Percentiles rank a stretch among this genome's conserved stretches.
These are phyloP conservation scores for Elaphurus davidianus DNA, from an alignment of 2,113 vertebrate genomes.

Conservation along the genomic window DNA sequence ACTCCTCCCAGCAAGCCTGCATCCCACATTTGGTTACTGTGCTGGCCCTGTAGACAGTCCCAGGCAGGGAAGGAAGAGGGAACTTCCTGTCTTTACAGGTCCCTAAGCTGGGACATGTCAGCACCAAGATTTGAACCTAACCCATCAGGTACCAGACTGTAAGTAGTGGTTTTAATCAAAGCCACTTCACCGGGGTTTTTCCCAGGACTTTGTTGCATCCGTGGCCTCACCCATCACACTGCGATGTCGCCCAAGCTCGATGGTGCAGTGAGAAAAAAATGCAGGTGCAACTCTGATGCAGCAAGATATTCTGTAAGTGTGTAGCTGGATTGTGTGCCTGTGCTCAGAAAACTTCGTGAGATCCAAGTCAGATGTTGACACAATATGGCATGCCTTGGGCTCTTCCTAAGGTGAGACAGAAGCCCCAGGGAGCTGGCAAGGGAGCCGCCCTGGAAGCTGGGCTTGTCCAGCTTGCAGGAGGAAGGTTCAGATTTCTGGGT, in stretches of 20 bases:
- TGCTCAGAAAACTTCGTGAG: not conserved
- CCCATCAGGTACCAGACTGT: rapidly evolving
- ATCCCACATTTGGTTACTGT: rapidly evolving
- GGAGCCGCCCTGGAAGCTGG: not conserved
- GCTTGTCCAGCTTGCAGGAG: rapidly evolving
- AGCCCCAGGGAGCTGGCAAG: rapidly evolving
- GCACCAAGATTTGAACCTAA: not conserved
- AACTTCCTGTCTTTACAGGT: no score
- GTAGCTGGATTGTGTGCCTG: rapidly evolving
- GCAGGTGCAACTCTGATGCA: rapidly evolving
- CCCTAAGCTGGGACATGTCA: not conserved
- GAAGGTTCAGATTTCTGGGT: not conserved
- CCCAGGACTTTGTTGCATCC: no score
- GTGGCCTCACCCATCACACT: rapidly evolving
- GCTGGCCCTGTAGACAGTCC: not conserved
- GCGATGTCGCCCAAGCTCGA: rapidly evolving
- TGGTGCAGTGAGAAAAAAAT: rapidly evolving
- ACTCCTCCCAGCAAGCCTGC: not conserved
- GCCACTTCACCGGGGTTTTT: not conserved
- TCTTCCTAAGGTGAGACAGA: not conserved
- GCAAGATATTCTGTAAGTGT: rapidly evolving
- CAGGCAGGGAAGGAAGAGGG: not conserved
- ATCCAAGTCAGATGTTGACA: not conserved
- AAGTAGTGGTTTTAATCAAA: not conserved
- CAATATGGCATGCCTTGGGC: rapidly evolving